Conservation (phyloP, 92 coral and sea anemone genomes). For the Palythoa grandis region DNA sequence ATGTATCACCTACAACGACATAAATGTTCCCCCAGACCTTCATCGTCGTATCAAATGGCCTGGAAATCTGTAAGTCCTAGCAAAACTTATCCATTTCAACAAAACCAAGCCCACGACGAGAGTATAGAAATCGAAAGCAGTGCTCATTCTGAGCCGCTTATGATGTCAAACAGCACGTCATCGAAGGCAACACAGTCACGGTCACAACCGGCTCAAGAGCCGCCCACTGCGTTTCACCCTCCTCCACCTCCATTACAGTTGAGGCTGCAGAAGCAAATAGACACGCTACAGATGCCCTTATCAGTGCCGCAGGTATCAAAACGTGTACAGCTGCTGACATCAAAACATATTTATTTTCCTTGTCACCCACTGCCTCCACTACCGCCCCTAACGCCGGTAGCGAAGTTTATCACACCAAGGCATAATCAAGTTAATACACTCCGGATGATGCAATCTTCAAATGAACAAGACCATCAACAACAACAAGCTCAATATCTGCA, state of each 20-base stretch:
- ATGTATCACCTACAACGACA: background rate
- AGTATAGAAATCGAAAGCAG: background rate
- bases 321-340: background rate
- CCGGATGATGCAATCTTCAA: background rate
- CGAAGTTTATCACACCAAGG: background rate
- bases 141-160: background rate
- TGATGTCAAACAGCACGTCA: background rate
- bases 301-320: slow-evolving; percentile 10
- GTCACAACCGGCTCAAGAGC: background rate
- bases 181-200: background rate
- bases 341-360: background rate
- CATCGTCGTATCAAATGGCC: background rate
- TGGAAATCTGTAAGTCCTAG: slow-evolving; percentile 23
- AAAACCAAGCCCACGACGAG: background rate
- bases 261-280: background rate
- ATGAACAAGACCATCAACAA: background rate
- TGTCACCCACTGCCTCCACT: slow-evolving; percentile 8
- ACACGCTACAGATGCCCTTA: background rate
- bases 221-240: background rate
- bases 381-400: slow-evolving; percentile 17
- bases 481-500: background rate
- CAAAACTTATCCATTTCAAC: background rate
- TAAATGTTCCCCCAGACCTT: background rate
- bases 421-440: background rate
- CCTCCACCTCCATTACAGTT: background rate